These are phyloP conservation scores for Cheilosia variabilis DNA, from an alignment of 2,888 invertebrate genomes.

Conservation along the genomic window DNA sequence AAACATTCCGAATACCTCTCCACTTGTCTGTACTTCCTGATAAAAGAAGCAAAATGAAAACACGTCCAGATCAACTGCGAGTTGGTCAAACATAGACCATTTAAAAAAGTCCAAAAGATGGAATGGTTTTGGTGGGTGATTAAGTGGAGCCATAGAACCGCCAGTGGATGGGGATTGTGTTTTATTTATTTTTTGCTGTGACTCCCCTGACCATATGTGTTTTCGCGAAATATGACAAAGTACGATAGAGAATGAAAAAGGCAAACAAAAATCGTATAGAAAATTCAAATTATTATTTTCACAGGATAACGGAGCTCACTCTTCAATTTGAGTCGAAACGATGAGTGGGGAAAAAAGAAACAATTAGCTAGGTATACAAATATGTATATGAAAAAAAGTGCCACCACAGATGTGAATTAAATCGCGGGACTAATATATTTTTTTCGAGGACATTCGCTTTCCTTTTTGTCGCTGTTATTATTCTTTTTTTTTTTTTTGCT, in stretches of 20 bases:
- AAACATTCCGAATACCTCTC: background rate
- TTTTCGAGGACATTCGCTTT: constrained; percentile 37
- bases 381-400: constrained; percentile 26
- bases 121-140: constrained; percentile 59
- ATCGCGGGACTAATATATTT: constrained; percentile 69
- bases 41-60: constrained; percentile 17
- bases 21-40: constrained; percentile 42
- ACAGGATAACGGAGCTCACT: constrained; percentile 51
- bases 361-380: constrained; percentile 1
- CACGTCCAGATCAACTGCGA: constrained; percentile 54
- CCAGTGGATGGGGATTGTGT: constrained; percentile 6
- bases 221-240: constrained; percentile 68
- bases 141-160: constrained; percentile 56
- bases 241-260: constrained; percentile 58
- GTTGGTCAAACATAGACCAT: constrained; percentile 65
- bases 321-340: constrained; percentile 23
- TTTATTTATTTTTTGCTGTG: constrained; percentile 10
- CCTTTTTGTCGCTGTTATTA: background rate
- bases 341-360: constrained; percentile 27
- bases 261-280: constrained; percentile 50
- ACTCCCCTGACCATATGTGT: constrained; percentile 53
- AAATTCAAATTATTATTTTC: constrained; percentile 67
- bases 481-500: background rate
- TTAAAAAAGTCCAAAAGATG: constrained; percentile 47
- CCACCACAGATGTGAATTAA: constrained; percentile 74